phyloP scores from a whole-genome alignment of 2,797 vertebrate genomes.

The Bufotes viridis region DNA sequence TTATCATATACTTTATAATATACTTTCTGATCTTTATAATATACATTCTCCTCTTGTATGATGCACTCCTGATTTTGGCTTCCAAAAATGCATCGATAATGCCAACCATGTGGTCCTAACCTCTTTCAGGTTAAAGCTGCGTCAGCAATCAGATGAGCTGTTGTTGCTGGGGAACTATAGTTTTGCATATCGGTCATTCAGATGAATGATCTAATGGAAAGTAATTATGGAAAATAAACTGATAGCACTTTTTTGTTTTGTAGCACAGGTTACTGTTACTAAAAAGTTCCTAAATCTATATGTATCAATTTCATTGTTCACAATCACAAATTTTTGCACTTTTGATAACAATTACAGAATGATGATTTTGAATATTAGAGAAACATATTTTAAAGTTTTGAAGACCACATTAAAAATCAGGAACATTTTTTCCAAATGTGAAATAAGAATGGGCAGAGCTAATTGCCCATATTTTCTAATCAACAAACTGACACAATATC shows the following conservation, averaged over 20 bases:
- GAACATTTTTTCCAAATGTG: not conserved
- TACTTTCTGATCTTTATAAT: too few species aligned
- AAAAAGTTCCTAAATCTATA: not conserved
- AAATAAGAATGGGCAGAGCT: not conserved
- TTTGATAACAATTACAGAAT: not conserved
- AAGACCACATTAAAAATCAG: not conserved
- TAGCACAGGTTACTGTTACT: not conserved
- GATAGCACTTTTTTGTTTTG: not conserved
- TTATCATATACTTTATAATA: too few species aligned
- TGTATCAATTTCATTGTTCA: not conserved
- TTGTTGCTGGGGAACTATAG: too few species aligned
- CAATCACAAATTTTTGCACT: not conserved
- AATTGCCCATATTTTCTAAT: slow-evolving; percentile 14
- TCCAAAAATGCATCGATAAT: too few species aligned
- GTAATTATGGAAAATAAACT: not conserved
- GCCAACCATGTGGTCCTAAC: too few species aligned
- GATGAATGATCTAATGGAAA: too few species aligned
- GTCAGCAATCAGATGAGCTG: too few species aligned
- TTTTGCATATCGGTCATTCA: too few species aligned
- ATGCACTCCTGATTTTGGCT: too few species aligned
- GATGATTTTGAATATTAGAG: too few species aligned
- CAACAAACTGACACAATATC: not conserved
- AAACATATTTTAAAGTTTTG: not conserved
- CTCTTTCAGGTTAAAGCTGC: too few species aligned
- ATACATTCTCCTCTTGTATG: too few species aligned